These are phyloP conservation scores for Anolis apletophallus DNA, from an alignment of 2,797 vertebrate genomes.

Conservation along the genomic window DNA sequence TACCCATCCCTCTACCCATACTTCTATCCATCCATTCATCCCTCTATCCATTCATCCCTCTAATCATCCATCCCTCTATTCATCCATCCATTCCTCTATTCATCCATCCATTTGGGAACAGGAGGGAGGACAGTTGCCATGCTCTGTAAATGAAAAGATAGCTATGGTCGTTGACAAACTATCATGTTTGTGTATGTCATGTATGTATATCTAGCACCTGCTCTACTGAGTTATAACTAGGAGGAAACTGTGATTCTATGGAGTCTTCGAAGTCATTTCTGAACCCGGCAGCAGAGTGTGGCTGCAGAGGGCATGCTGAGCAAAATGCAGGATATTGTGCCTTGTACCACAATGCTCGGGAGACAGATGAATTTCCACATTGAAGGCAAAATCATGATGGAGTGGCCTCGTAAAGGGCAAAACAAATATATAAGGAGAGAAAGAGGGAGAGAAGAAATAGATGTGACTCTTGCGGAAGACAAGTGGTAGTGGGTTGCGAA, in stretches of 20 bases:
- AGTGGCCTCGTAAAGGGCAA: slow-evolving; percentile 53
- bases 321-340: background rate
- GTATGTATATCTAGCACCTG: background rate
- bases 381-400: slow-evolving; percentile 64
- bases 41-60: too few species aligned
- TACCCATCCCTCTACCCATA: too few species aligned
- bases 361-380: slow-evolving; percentile 65
- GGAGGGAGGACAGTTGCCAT: background rate
- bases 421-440: background rate
- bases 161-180: background rate
- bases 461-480: slow-evolving; percentile 55
- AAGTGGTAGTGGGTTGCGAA: slow-evolving; percentile 24
- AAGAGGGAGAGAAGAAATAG: slow-evolving; percentile 39
- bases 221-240: background rate
- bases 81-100: too few species aligned
- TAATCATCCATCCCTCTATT: too few species aligned
- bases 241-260: background rate
- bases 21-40: too few species aligned
- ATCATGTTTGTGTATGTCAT: background rate
- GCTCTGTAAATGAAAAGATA: background rate
- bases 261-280: background rate
- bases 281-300: background rate
- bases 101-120: background rate
- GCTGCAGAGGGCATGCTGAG: background rate
- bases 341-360: background rate